Evolutionary conservation across 1,140 invertebrate species (phyloP).

Genomic region (Cydia amplana): DNA sequence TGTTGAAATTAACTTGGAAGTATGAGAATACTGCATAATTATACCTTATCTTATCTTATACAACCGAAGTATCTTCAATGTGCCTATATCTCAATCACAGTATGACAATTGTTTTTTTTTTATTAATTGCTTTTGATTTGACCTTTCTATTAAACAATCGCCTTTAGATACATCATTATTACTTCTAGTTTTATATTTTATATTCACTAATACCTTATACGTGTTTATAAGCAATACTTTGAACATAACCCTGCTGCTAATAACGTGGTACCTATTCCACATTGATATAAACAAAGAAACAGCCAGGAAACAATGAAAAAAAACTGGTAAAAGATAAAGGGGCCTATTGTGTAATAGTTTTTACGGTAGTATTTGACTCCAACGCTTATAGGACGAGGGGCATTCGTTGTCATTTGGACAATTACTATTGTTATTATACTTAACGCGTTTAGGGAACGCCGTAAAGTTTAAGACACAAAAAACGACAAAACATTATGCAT

Average conservation of each 20-base stretch:
- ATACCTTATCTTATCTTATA: background rate
- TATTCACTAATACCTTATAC: no score
- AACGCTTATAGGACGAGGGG: background rate
- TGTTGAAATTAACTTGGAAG: slow-evolving; percentile 22
- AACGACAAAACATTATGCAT: background rate
- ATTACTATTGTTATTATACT: slow-evolving; percentile 27
- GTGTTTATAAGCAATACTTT: no score
- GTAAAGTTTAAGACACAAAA: slow-evolving; percentile 11
- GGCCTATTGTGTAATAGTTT: slow-evolving; percentile 23
- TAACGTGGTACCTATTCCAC: background rate
- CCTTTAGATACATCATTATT: no score
- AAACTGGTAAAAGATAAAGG: background rate
- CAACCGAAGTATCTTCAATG: background rate
- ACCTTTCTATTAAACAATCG: no score
- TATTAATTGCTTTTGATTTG: no score
- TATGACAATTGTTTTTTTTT: no score
- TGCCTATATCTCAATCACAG: background rate
- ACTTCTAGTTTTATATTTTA: no score
- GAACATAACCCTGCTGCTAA: no score
- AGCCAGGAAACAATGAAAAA: background rate
- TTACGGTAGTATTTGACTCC: slow-evolving; percentile 21
- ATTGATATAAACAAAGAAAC: background rate
- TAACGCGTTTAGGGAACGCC: slow-evolving; percentile 21
- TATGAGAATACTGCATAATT: background rate
- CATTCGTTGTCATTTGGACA: slow-evolving; percentile 30